Evolutionary conservation across 2,888 invertebrate species (phyloP).

Genomic region (Falcaria lacertinaria): DNA sequence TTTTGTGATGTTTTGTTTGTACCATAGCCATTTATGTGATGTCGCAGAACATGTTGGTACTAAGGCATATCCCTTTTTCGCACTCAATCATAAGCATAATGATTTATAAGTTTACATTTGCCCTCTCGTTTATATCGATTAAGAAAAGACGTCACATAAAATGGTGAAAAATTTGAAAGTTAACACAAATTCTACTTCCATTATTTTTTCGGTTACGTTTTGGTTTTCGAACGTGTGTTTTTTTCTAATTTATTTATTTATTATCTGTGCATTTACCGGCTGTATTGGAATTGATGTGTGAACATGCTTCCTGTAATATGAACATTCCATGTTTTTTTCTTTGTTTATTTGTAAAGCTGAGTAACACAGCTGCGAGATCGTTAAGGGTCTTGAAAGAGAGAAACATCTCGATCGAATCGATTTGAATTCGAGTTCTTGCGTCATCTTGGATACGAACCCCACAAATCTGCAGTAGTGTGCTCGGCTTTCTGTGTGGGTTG

Average conservation of each 20-base stretch:
- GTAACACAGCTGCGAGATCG: constrained; percentile 15
- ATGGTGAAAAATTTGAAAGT: constrained; percentile 22
- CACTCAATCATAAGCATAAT: not conserved
- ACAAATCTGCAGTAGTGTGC: not conserved
- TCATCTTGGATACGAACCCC: too few relatives aligned
- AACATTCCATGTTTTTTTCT: constrained; percentile 43
- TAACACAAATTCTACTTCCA: constrained; percentile 25
- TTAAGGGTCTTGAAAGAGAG: constrained; percentile 13
- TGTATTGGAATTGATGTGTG: constrained; percentile 16
- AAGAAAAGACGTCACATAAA: constrained; percentile 24
- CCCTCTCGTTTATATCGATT: not conserved
- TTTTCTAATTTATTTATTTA: constrained; percentile 5
- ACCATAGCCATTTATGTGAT: constrained; percentile 20
- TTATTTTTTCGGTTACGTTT: constrained; percentile 14
- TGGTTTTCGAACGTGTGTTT: constrained; percentile 2
- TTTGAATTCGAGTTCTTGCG: too few relatives aligned
- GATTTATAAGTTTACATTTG: too few relatives aligned
- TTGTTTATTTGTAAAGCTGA: not conserved
- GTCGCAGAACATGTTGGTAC: constrained; percentile 10
- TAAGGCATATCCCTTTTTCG: not conserved
- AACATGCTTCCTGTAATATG: constrained; percentile 15
- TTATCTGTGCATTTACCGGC: too few relatives aligned
- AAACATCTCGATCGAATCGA: not conserved
- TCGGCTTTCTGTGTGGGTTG: constrained; percentile 37
- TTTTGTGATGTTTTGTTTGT: constrained; percentile 30